A percentile compares a stretch with the other conserved stretches of the same genome.
Evolutionary conservation across 2,888 invertebrate species (phyloP).

Genomic region (Conistra vaccinii): DNA sequence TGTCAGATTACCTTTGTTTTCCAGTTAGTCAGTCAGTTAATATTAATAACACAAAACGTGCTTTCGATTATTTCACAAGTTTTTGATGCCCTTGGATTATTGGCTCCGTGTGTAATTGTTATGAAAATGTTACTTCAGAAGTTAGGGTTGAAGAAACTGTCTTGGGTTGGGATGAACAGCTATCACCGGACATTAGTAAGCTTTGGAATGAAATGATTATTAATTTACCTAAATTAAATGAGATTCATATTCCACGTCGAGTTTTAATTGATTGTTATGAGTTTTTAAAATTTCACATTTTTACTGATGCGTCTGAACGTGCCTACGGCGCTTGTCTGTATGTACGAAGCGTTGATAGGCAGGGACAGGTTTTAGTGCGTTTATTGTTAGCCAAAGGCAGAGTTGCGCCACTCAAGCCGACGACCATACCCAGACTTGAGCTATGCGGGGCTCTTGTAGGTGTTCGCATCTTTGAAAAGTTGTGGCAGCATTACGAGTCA

Average conservation of each 20-base stretch:
- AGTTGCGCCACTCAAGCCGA: not conserved
- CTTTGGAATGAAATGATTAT: not conserved
- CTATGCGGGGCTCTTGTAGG: slow-evolving; percentile 1
- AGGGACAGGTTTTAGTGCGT: not conserved
- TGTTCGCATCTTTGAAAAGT: not conserved
- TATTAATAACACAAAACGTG: not conserved
- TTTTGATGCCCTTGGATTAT: not conserved
- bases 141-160: not conserved
- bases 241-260: slow-evolving; percentile 28
- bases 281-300: slow-evolving; percentile 18
- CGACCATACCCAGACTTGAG: slow-evolving; percentile 10
- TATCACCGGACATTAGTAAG: not conserved
- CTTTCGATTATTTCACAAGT: not conserved
- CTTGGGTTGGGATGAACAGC: not conserved
- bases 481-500: not conserved
- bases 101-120: not conserved
- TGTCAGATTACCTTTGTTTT: slow-evolving; percentile 9
- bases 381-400: not conserved
- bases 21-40: not conserved
- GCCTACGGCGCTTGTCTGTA: slow-evolving; percentile 11
- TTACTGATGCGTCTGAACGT: slow-evolving; percentile 5
- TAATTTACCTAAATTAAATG: slow-evolving; percentile 4
- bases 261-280: slow-evolving; percentile 21
- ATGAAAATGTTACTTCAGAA: not conserved
- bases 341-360: slow-evolving; percentile 6